Evolutionary conservation across 2,797 vertebrate species (phyloP).

Genomic region (Microctenopoma stevenorrisi): DNA sequence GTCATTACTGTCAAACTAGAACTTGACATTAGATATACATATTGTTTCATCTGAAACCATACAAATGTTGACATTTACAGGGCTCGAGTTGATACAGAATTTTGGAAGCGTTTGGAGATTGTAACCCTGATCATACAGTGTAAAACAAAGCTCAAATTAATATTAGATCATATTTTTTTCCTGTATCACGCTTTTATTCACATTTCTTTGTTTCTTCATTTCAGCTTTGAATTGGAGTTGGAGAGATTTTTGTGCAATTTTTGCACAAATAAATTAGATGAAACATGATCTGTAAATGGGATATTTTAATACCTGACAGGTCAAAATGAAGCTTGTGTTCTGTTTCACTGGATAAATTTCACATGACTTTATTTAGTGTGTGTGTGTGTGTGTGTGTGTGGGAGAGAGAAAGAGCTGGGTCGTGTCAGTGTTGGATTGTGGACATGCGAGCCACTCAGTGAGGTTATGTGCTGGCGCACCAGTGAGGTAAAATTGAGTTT

Average conservation of each 20-base stretch:
- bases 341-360: slow-evolving; percentile 8
- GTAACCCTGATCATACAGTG: slow-evolving; percentile 7
- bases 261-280: slow-evolving; percentile 47
- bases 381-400: not conserved
- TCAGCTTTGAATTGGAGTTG: not conserved
- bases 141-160: not conserved
- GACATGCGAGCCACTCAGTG: slow-evolving; percentile 50
- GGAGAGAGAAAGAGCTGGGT: not conserved
- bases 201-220: too few species aligned
- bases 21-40: not conserved
- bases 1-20: slow-evolving; percentile 22
- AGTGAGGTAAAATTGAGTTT: slow-evolving; percentile 76
- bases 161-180: too few species aligned
- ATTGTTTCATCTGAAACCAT: slow-evolving; percentile 10
- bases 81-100: not conserved
- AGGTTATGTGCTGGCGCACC: slow-evolving; percentile 63
- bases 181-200: too few species aligned
- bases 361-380: slow-evolving; percentile 4
- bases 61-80: not conserved
- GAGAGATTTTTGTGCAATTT: slow-evolving; percentile 19
- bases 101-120: slow-evolving; percentile 8
- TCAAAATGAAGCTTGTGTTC: slow-evolving; percentile 16
- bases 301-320: slow-evolving; percentile 15
- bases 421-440: slow-evolving; percentile 47
- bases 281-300: slow-evolving; percentile 17